Evolutionary conservation across 1,140 invertebrate species (phyloP).

Genomic region (Drosophila kurseongensis): DNA sequence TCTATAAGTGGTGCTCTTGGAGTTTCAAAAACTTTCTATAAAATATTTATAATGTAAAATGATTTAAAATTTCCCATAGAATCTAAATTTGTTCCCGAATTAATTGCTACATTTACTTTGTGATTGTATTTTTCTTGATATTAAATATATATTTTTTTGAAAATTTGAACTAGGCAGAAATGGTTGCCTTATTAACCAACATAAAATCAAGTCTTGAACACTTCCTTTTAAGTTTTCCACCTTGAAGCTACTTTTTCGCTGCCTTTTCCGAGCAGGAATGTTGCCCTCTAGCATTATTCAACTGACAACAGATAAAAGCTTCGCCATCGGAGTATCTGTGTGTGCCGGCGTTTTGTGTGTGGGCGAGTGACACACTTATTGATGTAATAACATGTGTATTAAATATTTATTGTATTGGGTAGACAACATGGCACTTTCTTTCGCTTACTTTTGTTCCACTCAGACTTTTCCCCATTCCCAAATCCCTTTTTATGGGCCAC

Average conservation of each 20-base stretch:
- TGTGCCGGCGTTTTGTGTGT: slow-evolving; percentile 5
- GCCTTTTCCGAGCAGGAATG: neutral
- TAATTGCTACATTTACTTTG: too few species aligned
- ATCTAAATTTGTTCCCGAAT: too few species aligned
- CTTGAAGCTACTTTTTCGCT: neutral
- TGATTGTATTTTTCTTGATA: too few species aligned
- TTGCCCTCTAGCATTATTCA: slow-evolving; percentile 12
- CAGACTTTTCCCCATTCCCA: slow-evolving; percentile 4
- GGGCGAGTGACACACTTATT: slow-evolving; percentile 77
- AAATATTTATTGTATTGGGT: slow-evolving; percentile 82
- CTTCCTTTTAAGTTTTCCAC: neutral
- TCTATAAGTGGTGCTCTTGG: too few species aligned
- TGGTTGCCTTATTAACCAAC: too few species aligned
- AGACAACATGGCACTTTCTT: slow-evolving; percentile 78
- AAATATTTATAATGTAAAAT: too few species aligned
- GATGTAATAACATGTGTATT: slow-evolving; percentile 83
- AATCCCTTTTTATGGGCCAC: slow-evolving; percentile 33
- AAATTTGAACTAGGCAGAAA: too few species aligned
- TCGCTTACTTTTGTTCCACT: slow-evolving; percentile 36
- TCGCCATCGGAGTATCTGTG: slow-evolving; percentile 41
- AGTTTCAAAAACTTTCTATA: too few species aligned
- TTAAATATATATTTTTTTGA: too few species aligned
- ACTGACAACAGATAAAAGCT: slow-evolving; percentile 63
- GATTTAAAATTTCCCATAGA: too few species aligned
- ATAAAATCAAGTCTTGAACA: too few species aligned